A percentile compares a stretch with the other conserved stretches of the same genome.
These are phyloP conservation scores for Strigamia crassipes DNA, from an alignment of 2,888 invertebrate genomes.

Conservation along the genomic window DNA sequence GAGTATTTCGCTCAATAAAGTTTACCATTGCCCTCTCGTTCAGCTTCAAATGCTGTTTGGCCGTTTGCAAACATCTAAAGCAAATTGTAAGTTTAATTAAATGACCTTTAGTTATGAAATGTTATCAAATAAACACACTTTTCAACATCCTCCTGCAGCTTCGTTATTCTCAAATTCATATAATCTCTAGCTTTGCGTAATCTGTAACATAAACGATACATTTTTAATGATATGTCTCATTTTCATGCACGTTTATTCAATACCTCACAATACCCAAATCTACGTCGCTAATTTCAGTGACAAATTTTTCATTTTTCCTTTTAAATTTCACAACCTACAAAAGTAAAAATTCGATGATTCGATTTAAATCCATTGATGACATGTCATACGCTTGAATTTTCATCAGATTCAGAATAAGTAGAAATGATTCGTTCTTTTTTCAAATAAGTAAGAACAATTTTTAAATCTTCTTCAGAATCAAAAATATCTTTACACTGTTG, in stretches of 20 bases:
- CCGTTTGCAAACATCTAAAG: constrained; percentile 1
- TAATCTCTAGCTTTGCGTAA: constrained; percentile 29
- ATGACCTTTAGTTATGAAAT: background rate
- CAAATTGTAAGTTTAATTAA: background rate
- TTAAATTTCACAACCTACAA: constrained; percentile 41
- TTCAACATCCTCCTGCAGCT: constrained; percentile 25
- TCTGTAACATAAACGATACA: background rate
- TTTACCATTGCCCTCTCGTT: constrained; percentile 21
- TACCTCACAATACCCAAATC: constrained; percentile 45
- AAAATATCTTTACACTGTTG: background rate
- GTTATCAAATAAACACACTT: background rate
- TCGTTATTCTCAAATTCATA: background rate
- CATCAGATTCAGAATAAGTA: background rate
- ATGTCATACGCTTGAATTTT: constrained; percentile 1
- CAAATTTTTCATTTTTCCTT: background rate
- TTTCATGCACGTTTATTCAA: background rate
- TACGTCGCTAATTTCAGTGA: background rate
- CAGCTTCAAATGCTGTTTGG: constrained; percentile 19
- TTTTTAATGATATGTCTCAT: too few species aligned
- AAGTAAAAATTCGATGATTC: background rate
- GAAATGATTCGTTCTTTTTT: constrained; percentile 6
- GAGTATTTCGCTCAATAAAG: background rate
- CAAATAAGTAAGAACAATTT: constrained; percentile 7
- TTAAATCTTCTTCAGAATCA: constrained; percentile 11
- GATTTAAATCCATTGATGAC: background rate